These are phyloP conservation scores for Megaceryle maxima DNA, from an alignment of 2,113 vertebrate genomes.

Conservation along the genomic window DNA sequence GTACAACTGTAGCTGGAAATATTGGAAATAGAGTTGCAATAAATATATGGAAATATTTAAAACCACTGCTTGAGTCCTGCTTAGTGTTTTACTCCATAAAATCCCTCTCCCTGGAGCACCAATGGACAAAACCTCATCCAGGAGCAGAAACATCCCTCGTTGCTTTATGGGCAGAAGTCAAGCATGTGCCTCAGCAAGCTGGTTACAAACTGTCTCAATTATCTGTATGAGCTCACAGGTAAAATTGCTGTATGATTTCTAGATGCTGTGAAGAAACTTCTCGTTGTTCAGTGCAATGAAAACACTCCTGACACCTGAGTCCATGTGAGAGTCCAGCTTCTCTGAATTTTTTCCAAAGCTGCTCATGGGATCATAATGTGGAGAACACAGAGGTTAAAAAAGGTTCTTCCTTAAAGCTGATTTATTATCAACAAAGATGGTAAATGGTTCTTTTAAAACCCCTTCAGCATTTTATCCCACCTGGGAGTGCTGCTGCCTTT, in stretches of 20 bases:
- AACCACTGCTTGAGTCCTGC: neutral
- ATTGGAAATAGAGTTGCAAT: neutral
- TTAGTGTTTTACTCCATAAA: neutral
- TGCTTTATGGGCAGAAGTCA: neutral
- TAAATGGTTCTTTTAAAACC: neutral
- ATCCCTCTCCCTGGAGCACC: neutral
- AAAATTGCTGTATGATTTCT: neutral
- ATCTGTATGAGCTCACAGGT: accelerated
- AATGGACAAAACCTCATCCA: neutral
- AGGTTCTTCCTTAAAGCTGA: neutral
- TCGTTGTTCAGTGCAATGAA: accelerated
- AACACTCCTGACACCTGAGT: neutral
- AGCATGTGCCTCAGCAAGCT: neutral
- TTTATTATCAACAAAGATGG: neutral
- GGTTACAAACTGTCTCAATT: accelerated
- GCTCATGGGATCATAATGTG: neutral
- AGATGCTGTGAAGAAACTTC: neutral
- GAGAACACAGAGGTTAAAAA: neutral
- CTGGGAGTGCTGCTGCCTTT: neutral
- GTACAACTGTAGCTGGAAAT: neutral
- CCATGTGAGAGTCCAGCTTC: neutral
- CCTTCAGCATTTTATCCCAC: neutral
- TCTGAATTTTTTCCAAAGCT: neutral
- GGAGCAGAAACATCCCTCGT: neutral
- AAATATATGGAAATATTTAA: neutral